Percentiles rank a stretch among this genome's conserved stretches.
These are phyloP conservation scores for Galeopsomyia nigrocyanea DNA, from an alignment of 2,888 invertebrate species.

Conservation along the genomic window DNA sequence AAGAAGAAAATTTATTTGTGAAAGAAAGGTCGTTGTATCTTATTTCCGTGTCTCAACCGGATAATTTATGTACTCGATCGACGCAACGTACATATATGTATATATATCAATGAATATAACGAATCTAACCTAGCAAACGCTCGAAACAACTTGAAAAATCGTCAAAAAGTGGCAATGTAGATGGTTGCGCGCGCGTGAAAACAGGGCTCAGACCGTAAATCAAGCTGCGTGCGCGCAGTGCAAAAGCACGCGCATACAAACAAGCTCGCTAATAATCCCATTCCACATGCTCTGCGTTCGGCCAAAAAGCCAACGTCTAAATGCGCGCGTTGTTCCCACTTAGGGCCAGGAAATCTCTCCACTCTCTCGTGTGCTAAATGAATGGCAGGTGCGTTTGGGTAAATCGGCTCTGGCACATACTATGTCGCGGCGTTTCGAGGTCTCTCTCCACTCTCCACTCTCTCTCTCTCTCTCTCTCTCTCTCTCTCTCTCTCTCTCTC, in stretches of 20 bases:
- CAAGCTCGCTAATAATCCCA: neutral
- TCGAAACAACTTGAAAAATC: too few relatives aligned
- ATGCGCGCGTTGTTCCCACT: neutral
- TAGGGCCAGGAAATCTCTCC: neutral
- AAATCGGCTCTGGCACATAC: slow-evolving; percentile 12
- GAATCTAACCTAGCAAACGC: too few relatives aligned
- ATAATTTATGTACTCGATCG: too few relatives aligned
- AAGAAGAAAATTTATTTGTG: too few relatives aligned
- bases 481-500: neutral
- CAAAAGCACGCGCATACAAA: neutral
- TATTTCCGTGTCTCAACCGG: too few relatives aligned
- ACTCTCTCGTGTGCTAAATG: slow-evolving; percentile 12
- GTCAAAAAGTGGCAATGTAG: too few relatives aligned
- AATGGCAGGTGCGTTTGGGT: slow-evolving; percentile 37
- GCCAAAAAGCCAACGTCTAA: neutral
- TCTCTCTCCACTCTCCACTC: neutral
- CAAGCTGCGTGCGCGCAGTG: neutral
- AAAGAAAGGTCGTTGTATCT: too few relatives aligned
- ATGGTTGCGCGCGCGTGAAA: too few relatives aligned
- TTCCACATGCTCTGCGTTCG: neutral
- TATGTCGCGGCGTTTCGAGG: neutral
- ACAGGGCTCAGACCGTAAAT: neutral
- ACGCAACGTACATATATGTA: too few relatives aligned
- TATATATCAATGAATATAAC: too few relatives aligned
- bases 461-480: neutral